A percentile compares a stretch with the other conserved stretches of the same genome.
phyloP scores from a whole-genome alignment of 2,888 invertebrate species.

The Ormyrus rosae region DNA sequence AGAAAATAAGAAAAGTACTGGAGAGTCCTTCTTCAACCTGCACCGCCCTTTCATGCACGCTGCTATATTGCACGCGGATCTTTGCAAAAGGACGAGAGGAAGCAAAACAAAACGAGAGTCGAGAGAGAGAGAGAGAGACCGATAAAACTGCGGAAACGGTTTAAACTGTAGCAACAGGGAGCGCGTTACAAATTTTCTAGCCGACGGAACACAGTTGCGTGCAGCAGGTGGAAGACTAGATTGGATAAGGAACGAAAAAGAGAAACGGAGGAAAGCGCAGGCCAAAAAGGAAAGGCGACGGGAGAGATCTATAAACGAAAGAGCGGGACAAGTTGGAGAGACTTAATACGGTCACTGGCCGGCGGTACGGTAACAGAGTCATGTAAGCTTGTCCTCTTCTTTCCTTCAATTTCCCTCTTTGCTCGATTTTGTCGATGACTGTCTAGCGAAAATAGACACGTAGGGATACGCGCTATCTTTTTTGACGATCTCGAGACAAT shows the following conservation, averaged over 20 bases:
- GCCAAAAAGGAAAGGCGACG: not conserved
- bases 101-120: not conserved
- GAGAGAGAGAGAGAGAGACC: not conserved
- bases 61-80: not conserved
- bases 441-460: too few species aligned
- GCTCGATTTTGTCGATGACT: constrained; percentile 24
- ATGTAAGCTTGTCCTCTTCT: too few species aligned
- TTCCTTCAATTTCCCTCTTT: not conserved
- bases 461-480: too few species aligned
- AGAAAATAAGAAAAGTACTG: constrained; percentile 3
- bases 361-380: too few species aligned
- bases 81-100: not conserved
- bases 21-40: not conserved
- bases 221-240: constrained; percentile 66
- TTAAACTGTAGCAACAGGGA: constrained; percentile 57
- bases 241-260: constrained; percentile 62
- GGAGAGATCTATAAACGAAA: not conserved
- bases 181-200: constrained; percentile 60
- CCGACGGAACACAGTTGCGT: constrained; percentile 60
- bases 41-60: not conserved
- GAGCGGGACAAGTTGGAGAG: not conserved
- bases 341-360: too few species aligned
- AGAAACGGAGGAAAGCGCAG: not conserved
- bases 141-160: constrained; percentile 55
- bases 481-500: too few species aligned